Base-by-base conservation (phyloP, 2,113 vertebrate genomes). In the Menidia beryllina region DNA sequence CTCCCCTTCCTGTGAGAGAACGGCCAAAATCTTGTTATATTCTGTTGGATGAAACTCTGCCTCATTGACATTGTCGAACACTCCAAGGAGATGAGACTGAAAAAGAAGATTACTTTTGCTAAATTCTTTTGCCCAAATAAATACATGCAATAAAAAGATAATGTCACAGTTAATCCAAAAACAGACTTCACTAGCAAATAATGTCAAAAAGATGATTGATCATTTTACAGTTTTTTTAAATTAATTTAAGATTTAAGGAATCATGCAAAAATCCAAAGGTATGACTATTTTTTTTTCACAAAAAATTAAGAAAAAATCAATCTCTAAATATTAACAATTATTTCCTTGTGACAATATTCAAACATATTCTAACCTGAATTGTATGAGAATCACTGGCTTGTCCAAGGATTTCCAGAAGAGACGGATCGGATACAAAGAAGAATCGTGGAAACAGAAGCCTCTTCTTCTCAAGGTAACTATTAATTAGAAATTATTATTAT, bases 361-460 rank as follows among this genome's bases (percentile, higher is more conserved):
- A 41, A 41, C 12, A 36, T 49, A 21, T n/a, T 25, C 66, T 65
- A 45, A 95, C 94, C 83, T 97, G 96, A 67, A 97, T 96, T 1
- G 91, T 95, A 89, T 97, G 96, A 12, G 94, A 93, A 77, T 97
- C 95, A 1, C 95, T 96, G 1, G 96, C 95, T 86, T 97, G 96
- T 24, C 96, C 96, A 55, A 97, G 93, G 53, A 97, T 97, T 89
- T 97, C 96, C 78, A 97, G 79, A 5, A 97, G 95, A 5, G 95
- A 85, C 0, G 96, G 96, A 82, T 97, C 96, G 2, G 96, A 97
- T 59, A 97, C 95, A 1, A 97, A 97, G 90, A 97, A 97, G 86
- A 97, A 97, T 1, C 96, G 89, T 53, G 96, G 96, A 72, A 97
- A 97, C 0, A 93, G 86, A 4, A 96, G 91, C 0, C 96, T 91